A percentile compares a stretch with the other conserved stretches of the same genome.
phyloP scores from a whole-genome alignment of 2,113 vertebrate genomes.

The Proterorhinus semilunaris region DNA sequence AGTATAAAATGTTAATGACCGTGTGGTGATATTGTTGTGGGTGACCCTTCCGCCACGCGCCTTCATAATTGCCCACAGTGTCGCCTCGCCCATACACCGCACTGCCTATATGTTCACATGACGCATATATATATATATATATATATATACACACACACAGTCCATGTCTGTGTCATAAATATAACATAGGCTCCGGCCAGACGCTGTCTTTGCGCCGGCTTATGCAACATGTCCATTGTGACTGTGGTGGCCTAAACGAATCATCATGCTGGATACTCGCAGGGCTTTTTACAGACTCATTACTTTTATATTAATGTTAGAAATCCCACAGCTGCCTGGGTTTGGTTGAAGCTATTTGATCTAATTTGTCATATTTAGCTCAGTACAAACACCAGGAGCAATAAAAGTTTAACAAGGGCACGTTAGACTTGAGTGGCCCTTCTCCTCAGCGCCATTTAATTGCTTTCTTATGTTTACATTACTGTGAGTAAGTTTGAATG shows the following conservation, averaged over 20 bases:
- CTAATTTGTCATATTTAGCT: slow-evolving; percentile 9
- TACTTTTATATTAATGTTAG: slow-evolving; percentile 15
- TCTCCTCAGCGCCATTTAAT: background rate
- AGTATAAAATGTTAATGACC: slow-evolving; percentile 50
- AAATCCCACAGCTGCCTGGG: slow-evolving; percentile 26
- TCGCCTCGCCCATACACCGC: background rate
- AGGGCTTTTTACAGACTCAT: slow-evolving; percentile 19
- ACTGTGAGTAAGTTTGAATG: no score
- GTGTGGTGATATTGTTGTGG: slow-evolving; percentile 28
- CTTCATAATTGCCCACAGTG: slow-evolving; percentile 35
- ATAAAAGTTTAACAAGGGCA: background rate
- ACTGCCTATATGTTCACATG: background rate
- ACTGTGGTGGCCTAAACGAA: slow-evolving; percentile 5
- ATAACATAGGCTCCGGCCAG: background rate
- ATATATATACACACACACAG: background rate
- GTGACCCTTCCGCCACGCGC: slow-evolving; percentile 26
- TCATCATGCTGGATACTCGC: background rate
- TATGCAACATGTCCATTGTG: slow-evolving; percentile 6
- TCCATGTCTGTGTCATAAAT: background rate
- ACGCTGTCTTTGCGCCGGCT: background rate
- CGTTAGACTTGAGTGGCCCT: no score
- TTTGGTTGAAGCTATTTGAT: slow-evolving; percentile 26
- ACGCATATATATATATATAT: background rate
- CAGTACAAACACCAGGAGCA: slow-evolving; percentile 4
- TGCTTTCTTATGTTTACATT: background rate